phyloP scores from a whole-genome alignment of 1,140 invertebrate genomes.

The Harpegnathos saltator region DNA sequence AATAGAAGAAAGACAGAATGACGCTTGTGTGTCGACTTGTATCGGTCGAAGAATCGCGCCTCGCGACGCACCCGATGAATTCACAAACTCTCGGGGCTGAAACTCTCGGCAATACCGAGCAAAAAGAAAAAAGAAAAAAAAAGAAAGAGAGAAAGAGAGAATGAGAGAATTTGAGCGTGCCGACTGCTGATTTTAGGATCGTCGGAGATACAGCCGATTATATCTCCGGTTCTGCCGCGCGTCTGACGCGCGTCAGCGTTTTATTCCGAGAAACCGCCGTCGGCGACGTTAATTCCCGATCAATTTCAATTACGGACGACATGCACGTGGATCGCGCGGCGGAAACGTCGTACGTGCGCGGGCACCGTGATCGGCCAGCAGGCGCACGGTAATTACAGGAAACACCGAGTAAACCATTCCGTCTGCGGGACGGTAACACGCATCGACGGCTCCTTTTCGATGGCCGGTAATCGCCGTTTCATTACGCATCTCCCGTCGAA shows the following conservation, averaged over 20 bases:
- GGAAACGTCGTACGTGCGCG: conserved; percentile 49
- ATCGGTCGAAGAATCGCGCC: too few relatives aligned
- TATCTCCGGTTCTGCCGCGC: neutral
- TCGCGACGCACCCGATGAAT: too few relatives aligned
- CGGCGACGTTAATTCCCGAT: conserved; percentile 52
- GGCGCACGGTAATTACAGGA: conserved; percentile 43
- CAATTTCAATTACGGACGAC: conserved; percentile 53
- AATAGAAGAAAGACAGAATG: too few relatives aligned
- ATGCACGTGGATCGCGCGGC: conserved; percentile 41
- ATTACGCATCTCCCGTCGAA: conserved; percentile 27
- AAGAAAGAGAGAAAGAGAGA: too few relatives aligned
- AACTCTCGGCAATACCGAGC: too few relatives aligned
- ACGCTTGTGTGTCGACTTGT: too few relatives aligned
- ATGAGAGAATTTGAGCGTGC: too few relatives aligned
- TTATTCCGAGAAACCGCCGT: neutral
- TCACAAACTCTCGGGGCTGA: too few relatives aligned
- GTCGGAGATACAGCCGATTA: neutral
- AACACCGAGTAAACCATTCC: conserved; percentile 18
- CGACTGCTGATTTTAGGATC: too few relatives aligned
- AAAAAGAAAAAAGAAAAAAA: too few relatives aligned
- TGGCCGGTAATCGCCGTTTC: conserved; percentile 30
- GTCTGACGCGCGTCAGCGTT: conserved; percentile 1
- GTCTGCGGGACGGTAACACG: neutral
- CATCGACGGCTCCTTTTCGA: conserved; percentile 27
- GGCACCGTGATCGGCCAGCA: conserved; percentile 17